Base-by-base conservation (phyloP, 2,888 invertebrate species). In the Leptothorax acervorum region DNA sequence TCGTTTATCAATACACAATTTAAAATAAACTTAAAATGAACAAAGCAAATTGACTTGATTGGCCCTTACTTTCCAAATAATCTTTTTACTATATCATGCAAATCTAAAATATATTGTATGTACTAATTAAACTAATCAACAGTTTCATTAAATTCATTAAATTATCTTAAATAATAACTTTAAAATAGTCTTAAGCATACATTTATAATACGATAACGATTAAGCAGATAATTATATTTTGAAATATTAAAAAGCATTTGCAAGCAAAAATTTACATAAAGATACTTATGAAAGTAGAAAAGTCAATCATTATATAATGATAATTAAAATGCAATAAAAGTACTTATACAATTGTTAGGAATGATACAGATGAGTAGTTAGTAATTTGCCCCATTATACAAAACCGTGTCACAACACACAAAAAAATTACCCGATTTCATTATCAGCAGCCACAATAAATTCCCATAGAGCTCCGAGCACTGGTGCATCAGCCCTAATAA, bases 381-480 rank as follows among this genome's bases (percentile, higher is more conserved):
- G 8, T 71, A 48, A 79, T 70, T 31, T 60, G 5, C 6, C 12
- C 15, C 23, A 66, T 4, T 48, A 57, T 0, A n/a, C 12, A 12
- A 60, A 15, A 31, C 28, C 15, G 9, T 71, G 28, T 23, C 39
- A 81, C n/a, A 71, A 48, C 48, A 39, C 45, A 53, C 23, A n/a
- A 73, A 48, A 84, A 91, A 93, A 93, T 97, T 97, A 98, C 98
- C 98, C 97, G 92, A 96, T 95, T 91, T 97, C 96, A 92, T 97
- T 95, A 95, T 98, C 98, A 93, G 96, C 97, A 96, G 96, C 97
- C 95, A 98, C 96, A 92, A 97, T 96, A 95, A 96, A 97, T 96
- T 99, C 99, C 98, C 99, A 99, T 91, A 98, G 95, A 95, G 99
- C 99, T 89, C 98, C 99, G 97, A 99, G 97, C 92, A 99, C 98